Percentiles rank a stretch among this genome's conserved stretches.
Evolutionary conservation across 2,888 invertebrate genomes (phyloP).

Genomic region (Cryptocephalus primarius): DNA sequence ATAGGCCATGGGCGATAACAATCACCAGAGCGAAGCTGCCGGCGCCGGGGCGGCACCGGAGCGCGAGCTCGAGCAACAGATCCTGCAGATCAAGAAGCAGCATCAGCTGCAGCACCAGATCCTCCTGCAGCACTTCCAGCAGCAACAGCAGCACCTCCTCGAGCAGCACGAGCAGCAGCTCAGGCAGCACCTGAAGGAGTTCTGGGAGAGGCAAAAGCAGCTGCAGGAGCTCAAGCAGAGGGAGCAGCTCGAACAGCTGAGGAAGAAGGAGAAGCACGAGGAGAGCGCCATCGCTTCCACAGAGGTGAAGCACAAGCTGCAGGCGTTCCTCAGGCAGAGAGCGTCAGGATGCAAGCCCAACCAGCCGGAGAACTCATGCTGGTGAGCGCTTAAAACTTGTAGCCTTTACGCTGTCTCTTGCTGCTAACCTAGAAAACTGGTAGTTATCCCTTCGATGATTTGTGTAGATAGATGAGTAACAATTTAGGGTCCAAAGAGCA

Average conservation of each 20-base stretch:
- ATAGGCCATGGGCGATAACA: no score
- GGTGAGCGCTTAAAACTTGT: slow-evolving; percentile 26
- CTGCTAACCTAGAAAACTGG: background rate
- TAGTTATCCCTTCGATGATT: slow-evolving; percentile 1
- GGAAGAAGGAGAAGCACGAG: slow-evolving; percentile 90
- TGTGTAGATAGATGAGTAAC: no score
- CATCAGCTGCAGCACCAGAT: slow-evolving; percentile 89
- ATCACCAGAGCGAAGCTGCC: no score
- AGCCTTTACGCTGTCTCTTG: background rate
- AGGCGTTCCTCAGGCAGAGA: slow-evolving; percentile 48
- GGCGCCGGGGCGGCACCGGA: slow-evolving; percentile 29
- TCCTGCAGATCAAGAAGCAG: slow-evolving; percentile 80
- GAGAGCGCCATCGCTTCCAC: slow-evolving; percentile 94
- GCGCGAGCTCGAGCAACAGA: slow-evolving; percentile 39
- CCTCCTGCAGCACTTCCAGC: slow-evolving; percentile 82
- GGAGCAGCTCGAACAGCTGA: slow-evolving; percentile 72
- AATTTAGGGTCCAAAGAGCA: no score
- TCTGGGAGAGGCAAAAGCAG: slow-evolving; percentile 87
- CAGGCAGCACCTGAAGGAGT: slow-evolving; percentile 79
- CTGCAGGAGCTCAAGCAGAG: slow-evolving; percentile 63
- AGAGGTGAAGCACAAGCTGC: slow-evolving; percentile 91
- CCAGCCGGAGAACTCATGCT: slow-evolving; percentile 35
- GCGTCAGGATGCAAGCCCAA: slow-evolving; percentile 33
- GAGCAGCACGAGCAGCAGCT: slow-evolving; percentile 86
- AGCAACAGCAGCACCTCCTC: slow-evolving; percentile 81